Evolutionary conservation across 2,113 vertebrate species (phyloP), one percentile per base, ranked within the genome.

Genomic region (Oenanthe oenanthe): DNA sequence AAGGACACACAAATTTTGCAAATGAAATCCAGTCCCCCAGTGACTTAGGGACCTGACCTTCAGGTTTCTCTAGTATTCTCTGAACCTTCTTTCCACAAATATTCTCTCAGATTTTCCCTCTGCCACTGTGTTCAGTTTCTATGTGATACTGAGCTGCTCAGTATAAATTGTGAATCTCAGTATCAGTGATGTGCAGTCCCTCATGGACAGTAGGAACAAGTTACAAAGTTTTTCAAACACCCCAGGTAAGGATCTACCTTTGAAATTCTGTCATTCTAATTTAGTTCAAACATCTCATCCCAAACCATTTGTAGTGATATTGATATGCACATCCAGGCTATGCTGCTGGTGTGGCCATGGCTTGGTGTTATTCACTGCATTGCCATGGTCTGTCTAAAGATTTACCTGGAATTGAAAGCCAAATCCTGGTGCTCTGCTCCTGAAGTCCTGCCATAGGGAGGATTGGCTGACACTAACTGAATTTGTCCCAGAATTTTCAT

Each of bases 251-350:
- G 28, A 42, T 10, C 10, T 28, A 40, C 5, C 40, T 78, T 53
- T 87, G 80, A 63, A 93, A 54, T 75, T 29, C 25, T 66, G 12
- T 24, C 36, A 21, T 62, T 86, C 45, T 54, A 25, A 28, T 13
- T 88, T 34, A 53, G 29, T 21, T 60, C 31, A 50, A 58, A 54
- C 19, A 36, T 34, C 63, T 83, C 32, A 90, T 38, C 24, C 29
- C 79, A 31, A 67, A 60, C 1, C 75, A 19, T 4, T 50, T 48
- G 13, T 38, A 9, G 5, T 56, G 56, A 29, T 71, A 15, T 2
- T 43, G 31, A 21, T 36, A 4, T 31, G 28, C 8, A 22, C 0
- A 0, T n/a, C 47, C 38, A 62, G 71, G 29, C n/a, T 78, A 9
- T 0, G 0, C 45, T 67, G 62, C 29, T 77, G 67, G 7, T 25